Evolutionary conservation across 2,888 invertebrate species (phyloP).

Genomic region (Neria commutata): DNA sequence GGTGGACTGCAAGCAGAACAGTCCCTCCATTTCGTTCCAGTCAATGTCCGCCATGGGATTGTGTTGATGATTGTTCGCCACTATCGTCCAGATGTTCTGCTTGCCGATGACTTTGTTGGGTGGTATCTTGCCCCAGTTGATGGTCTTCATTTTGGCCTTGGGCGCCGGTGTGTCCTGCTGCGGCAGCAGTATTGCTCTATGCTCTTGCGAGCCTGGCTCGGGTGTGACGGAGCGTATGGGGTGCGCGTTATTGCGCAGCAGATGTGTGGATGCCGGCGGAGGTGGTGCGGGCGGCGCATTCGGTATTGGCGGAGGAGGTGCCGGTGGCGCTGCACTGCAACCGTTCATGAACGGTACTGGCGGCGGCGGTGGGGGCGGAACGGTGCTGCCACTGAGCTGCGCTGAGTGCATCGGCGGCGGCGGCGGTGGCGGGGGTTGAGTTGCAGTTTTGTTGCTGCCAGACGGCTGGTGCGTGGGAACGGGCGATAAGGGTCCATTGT

Average conservation of each 20-base stretch:
- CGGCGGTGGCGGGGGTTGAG: slow-evolving; percentile 59
- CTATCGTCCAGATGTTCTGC: slow-evolving; percentile 91
- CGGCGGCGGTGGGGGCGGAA: slow-evolving; percentile 30
- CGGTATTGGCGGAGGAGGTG: slow-evolving; percentile 58
- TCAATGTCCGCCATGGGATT: slow-evolving; percentile 85
- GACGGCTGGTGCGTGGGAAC: slow-evolving; percentile 40
- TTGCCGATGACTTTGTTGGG: slow-evolving; percentile 88
- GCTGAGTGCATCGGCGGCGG: slow-evolving; percentile 64
- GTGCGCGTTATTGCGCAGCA: slow-evolving; percentile 27
- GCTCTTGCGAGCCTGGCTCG: slow-evolving; percentile 39
- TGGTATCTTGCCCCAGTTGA: slow-evolving; percentile 98
- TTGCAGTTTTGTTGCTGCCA: slow-evolving; percentile 45
- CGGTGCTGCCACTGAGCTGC: slow-evolving; percentile 36
- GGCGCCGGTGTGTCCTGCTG: slow-evolving; percentile 93
- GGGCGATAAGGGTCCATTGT: slow-evolving; percentile 18
- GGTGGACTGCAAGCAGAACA: slow-evolving; percentile 88
- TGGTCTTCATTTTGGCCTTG: slow-evolving; percentile 95
- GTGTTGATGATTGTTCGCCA: slow-evolving; percentile 83
- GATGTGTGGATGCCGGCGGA: slow-evolving; percentile 56
- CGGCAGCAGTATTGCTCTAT: slow-evolving; percentile 68
- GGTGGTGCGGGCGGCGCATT: slow-evolving; percentile 52
- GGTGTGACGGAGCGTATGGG: slow-evolving; percentile 42
- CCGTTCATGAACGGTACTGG: slow-evolving; percentile 12
- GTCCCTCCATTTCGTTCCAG: slow-evolving; percentile 92
- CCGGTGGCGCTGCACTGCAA: slow-evolving; percentile 52